Evolutionary conservation across 2,888 invertebrate genomes (phyloP).

Genomic region (Sphinx pinastri): DNA sequence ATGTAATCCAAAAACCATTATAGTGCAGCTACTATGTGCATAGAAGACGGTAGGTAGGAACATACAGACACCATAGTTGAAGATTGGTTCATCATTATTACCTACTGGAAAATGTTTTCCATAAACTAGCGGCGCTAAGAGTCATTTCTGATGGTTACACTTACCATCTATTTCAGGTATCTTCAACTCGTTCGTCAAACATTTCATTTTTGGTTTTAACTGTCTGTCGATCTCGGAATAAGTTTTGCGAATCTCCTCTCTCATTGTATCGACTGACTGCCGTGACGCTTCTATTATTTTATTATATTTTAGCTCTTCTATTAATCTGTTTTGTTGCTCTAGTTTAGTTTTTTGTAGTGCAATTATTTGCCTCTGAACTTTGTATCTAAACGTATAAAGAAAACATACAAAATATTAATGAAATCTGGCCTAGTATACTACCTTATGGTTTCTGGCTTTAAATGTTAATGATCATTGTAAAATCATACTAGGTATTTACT

Average conservation of each 20-base stretch:
- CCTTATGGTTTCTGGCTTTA: too few species aligned
- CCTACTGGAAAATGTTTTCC: too few species aligned
- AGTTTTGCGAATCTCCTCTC: constrained; percentile 83
- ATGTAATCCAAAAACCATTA: too few species aligned
- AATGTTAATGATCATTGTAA: too few species aligned
- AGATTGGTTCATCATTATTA: too few species aligned
- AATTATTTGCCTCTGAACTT: constrained; percentile 89
- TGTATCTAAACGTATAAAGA: constrained; percentile 74
- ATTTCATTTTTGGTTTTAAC: constrained; percentile 83
- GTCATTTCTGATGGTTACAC: background rate
- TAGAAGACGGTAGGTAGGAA: too few species aligned
- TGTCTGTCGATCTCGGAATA: constrained; percentile 82
- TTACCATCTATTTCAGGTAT: constrained; percentile 74
- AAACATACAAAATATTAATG: too few species aligned
- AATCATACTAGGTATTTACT: background rate
- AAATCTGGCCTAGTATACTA: too few species aligned
- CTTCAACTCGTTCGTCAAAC: constrained; percentile 75
- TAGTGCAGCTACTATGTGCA: too few species aligned
- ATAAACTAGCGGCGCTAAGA: too few species aligned
- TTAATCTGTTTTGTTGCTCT: constrained; percentile 88
- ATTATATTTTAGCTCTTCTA: constrained; percentile 88
- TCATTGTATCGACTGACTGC: constrained; percentile 82
- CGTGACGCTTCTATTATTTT: constrained; percentile 87
- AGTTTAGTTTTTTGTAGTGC: constrained; percentile 88
- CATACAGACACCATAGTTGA: too few species aligned